Evolutionary conservation across 2,797 vertebrate genomes (phyloP).

Genomic region (Malurus splendens): DNA sequence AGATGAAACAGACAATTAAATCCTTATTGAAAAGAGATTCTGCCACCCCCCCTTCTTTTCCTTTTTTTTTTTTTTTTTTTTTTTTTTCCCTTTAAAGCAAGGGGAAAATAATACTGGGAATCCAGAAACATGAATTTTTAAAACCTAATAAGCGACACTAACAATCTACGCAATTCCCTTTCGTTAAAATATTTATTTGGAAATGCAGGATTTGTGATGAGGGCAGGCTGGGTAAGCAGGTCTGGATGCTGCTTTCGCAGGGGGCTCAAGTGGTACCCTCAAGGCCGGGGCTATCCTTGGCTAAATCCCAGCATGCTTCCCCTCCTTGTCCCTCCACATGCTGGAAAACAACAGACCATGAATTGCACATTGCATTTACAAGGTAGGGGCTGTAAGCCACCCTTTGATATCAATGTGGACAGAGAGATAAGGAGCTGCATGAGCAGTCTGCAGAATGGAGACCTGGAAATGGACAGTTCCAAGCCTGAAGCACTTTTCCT

Average conservation of each 20-base stretch:
- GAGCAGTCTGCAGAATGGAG: neutral
- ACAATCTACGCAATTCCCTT: conserved; percentile 23
- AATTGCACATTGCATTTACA: neutral
- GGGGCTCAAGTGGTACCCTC: neutral
- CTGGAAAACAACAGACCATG: neutral
- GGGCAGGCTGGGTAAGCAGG: neutral
- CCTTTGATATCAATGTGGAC: neutral
- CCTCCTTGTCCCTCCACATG: neutral
- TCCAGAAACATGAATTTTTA: conserved; percentile 60
- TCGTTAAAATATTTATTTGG: conserved; percentile 54
- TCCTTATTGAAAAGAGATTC: neutral
- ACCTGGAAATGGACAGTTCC: neutral
- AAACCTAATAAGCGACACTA: conserved; percentile 54
- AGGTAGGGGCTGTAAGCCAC: neutral
- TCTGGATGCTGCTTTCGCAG: neutral
- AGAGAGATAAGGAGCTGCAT: neutral
- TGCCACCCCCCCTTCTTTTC: neutral
- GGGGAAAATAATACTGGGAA: conserved; percentile 35
- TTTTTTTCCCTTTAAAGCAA: neutral
- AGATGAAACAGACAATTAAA: conserved; percentile 35
- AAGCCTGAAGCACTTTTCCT: neutral
- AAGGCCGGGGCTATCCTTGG: neutral
- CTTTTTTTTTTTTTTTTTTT: rapidly evolving
- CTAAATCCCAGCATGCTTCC: neutral
- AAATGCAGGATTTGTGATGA: conserved; percentile 3